Conservation (phyloP, 2,797 vertebrate genomes). For the Platyrinchus mystaceus region DNA sequence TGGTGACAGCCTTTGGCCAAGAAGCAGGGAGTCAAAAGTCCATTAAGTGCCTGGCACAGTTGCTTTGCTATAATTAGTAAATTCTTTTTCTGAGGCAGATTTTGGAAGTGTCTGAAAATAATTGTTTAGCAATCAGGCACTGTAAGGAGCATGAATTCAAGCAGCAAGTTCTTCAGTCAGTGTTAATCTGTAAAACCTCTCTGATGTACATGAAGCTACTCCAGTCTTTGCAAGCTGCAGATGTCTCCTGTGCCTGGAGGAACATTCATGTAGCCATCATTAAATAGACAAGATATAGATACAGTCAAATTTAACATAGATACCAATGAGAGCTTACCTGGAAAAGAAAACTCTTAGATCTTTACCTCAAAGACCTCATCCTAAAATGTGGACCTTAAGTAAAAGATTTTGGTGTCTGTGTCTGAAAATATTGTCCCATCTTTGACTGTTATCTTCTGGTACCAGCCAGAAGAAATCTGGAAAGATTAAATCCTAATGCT, state of each 20-base stretch:
- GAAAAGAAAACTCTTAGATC: not conserved
- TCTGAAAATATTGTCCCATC: not conserved
- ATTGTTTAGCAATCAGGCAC: not conserved
- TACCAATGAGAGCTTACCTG: not conserved
- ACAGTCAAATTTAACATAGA: not conserved
- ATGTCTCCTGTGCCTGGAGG: not conserved
- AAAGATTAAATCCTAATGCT: not conserved
- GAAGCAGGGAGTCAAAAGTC: conserved; percentile 13
- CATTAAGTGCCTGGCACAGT: not conserved
- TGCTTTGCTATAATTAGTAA: conserved; percentile 19
- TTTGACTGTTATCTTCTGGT: not conserved
- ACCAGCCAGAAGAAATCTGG: not conserved
- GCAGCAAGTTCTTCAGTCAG: not conserved
- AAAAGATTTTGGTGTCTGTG: not conserved
- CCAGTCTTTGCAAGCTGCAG: not conserved
- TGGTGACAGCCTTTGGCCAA: conserved; percentile 26
- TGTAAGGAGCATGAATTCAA: not conserved
- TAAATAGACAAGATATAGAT: not conserved
- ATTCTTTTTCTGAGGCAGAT: not conserved
- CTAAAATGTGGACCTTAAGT: not conserved
- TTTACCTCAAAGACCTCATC: not conserved
- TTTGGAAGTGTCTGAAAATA: conserved; percentile 8
- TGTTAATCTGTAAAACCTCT: not conserved
- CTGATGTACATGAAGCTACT: not conserved
- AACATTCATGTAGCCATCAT: not conserved